Base-by-base conservation (phyloP, 1,140 invertebrate species). In the Sarcophaga bullata region DNA sequence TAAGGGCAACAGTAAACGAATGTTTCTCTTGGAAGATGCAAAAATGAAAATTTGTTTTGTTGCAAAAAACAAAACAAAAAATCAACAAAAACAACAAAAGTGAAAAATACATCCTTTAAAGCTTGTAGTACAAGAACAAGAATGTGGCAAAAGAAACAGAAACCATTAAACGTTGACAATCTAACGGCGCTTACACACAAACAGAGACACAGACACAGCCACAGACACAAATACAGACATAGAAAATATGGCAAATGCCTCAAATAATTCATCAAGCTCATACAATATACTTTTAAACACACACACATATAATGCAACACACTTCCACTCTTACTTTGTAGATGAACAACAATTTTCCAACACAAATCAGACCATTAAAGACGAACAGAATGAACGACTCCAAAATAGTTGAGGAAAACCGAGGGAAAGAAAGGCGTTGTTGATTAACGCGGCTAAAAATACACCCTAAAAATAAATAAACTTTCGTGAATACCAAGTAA, bases 231-330 rank as follows among this genome's bases (percentile, higher is more conserved):
- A 37, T 4, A 37, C 25, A 68, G 19, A 25, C 62, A 68, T 19
- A 68, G 62, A 68, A 17, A 68, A 19, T 68, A 19, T 68, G 62
- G n/a, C 50, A 78, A 78, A 78, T 78, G 75, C 48, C 50, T 78
- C 48, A 78, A 78, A 78, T 78, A 78, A 78, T 78, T 49, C 48
- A 78, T 78, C 75, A 78, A 78, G 25, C 48, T 19, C 48, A 68
- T 68, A 19, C 8, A 37, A 37, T 37, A 37, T 37, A 37, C 25
- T 37, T 37, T 62, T 15, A 62, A 17, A 19, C n/a, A 19, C n/a
- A 19, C 7, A 68, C 17, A 68, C 62, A 25, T 68, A 25, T 37
- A 37, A 52, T 52, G 50, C 50, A 52, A 10, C 8, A 52, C 8
- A 52, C 50, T 52, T 52, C 13, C 13, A 13, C 50, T 10, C 13